A percentile compares a stretch with the other conserved stretches of the same genome.
These are phyloP conservation scores for Myripristis murdjan DNA, from an alignment of 2,797 vertebrate species.

Conservation along the genomic window DNA sequence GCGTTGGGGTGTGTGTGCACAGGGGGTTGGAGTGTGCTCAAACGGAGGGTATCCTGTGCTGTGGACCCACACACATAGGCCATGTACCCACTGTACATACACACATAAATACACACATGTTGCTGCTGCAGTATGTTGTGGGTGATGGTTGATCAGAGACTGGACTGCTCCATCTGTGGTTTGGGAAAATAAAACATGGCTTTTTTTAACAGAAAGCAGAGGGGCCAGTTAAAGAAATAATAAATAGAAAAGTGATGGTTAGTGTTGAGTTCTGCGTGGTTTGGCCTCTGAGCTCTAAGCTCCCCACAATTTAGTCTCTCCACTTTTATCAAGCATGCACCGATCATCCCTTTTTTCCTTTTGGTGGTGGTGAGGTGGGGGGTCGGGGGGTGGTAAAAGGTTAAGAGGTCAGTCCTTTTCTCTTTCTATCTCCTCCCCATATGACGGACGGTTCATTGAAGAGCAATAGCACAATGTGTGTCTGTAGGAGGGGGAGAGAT, in stretches of 20 bases:
- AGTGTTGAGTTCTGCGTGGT: slow-evolving; percentile 57
- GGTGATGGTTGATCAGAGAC: slow-evolving; percentile 79
- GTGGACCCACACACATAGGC: slow-evolving; percentile 60
- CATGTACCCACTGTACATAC: slow-evolving; percentile 55
- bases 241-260: slow-evolving; percentile 62
- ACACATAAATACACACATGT: slow-evolving; percentile 63
- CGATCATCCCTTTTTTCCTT: slow-evolving; percentile 32
- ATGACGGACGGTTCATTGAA: slow-evolving; percentile 78
- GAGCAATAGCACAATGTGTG: slow-evolving; percentile 80
- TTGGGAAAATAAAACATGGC: slow-evolving; percentile 60
- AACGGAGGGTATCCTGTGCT: slow-evolving; percentile 69
- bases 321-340: slow-evolving; percentile 45
- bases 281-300: slow-evolving; percentile 57
- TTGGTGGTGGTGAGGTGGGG: slow-evolving; percentile 37
- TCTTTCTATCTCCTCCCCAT: slow-evolving; percentile 64
- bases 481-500: slow-evolving; percentile 67
- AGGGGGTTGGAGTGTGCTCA: slow-evolving; percentile 72
- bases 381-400: slow-evolving; percentile 70
- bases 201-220: slow-evolving; percentile 60
- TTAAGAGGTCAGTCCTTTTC: slow-evolving; percentile 79
- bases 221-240: slow-evolving; percentile 69
- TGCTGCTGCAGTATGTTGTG: slow-evolving; percentile 66
- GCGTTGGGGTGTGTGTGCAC: slow-evolving; percentile 60
- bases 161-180: slow-evolving; percentile 54
- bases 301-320: no score